phyloP scores from a whole-genome alignment of 1,140 invertebrate genomes.

The Pachypeltis micranthus region DNA sequence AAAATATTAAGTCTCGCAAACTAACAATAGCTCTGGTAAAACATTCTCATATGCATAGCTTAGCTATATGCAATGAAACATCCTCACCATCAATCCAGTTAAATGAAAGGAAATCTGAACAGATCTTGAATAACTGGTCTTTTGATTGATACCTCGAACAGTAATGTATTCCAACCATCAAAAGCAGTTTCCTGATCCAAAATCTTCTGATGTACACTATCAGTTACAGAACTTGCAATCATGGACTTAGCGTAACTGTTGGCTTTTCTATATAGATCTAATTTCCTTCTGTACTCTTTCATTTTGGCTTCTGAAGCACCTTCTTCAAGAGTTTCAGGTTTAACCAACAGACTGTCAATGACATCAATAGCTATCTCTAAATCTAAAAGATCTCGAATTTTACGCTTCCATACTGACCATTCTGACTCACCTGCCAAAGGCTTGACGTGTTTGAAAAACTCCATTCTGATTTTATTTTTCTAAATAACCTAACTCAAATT shows the following conservation, averaged over 20 bases:
- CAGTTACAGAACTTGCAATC: conserved; percentile 22
- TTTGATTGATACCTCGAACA: conserved; percentile 28
- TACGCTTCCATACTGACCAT: conserved; percentile 28
- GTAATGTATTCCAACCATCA: conserved; percentile 27
- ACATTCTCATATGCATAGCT: too few relatives aligned
- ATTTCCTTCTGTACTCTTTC: conserved; percentile 2
- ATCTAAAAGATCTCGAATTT: conserved; percentile 29
- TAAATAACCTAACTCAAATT: too few relatives aligned
- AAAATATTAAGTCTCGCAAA: too few relatives aligned
- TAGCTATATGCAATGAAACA: conserved; percentile 27
- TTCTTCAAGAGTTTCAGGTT: conserved; percentile 21
- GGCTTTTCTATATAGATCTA: conserved; percentile 2
- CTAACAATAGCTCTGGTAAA: too few relatives aligned
- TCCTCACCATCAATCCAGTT: conserved; percentile 28
- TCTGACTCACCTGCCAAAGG: too few relatives aligned
- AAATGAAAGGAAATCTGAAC: conserved; percentile 31
- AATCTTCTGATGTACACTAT: conserved; percentile 29
- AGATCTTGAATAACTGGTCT: conserved; percentile 28
- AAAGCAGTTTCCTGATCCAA: conserved; percentile 29
- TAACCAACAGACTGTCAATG: conserved; percentile 27
- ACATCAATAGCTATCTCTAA: conserved; percentile 28
- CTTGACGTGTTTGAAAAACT: conserved; percentile 28
- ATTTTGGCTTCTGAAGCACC: conserved; percentile 13
- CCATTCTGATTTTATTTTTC: conserved; percentile 18
- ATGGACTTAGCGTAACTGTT: conserved; percentile 17